These are phyloP conservation scores for Oreochromis aureus DNA, from an alignment of 2,113 vertebrate species.

Conservation along the genomic window DNA sequence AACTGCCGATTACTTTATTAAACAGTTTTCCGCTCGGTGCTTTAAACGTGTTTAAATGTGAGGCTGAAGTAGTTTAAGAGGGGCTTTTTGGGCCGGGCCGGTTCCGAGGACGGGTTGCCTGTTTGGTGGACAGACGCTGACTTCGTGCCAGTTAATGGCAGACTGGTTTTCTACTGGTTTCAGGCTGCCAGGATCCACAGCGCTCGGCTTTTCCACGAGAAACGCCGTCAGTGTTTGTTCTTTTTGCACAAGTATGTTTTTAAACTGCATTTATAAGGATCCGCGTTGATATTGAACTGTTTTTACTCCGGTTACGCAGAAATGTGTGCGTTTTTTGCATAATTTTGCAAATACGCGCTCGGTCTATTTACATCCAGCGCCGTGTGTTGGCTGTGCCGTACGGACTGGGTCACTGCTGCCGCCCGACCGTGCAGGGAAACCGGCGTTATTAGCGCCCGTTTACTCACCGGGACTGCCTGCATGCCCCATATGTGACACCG, in stretches of 20 bases:
- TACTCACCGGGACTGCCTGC: background rate
- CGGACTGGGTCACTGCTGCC: background rate
- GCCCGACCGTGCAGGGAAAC: background rate
- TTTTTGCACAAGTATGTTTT: background rate
- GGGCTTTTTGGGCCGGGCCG: background rate
- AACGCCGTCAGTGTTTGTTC: background rate
- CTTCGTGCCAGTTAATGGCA: slow-evolving; percentile 13
- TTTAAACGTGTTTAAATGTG: background rate
- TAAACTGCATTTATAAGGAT: background rate
- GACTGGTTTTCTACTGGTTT: slow-evolving; percentile 10
- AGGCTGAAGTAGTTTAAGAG: background rate
- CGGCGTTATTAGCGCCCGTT: background rate
- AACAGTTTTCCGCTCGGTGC: background rate
- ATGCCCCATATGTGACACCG: background rate
- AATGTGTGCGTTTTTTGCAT: background rate
- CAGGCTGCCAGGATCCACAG: background rate
- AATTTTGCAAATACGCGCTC: background rate
- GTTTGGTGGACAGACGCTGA: slow-evolving; percentile 2
- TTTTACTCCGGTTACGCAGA: background rate
- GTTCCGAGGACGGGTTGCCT: background rate
- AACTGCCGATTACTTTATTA: background rate
- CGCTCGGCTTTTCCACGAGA: background rate
- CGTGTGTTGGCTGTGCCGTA: background rate
- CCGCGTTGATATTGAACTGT: background rate
- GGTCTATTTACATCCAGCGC: background rate